Conservation (phyloP, 2,888 invertebrate genomes). For the Cephus rjabovi region DNA sequence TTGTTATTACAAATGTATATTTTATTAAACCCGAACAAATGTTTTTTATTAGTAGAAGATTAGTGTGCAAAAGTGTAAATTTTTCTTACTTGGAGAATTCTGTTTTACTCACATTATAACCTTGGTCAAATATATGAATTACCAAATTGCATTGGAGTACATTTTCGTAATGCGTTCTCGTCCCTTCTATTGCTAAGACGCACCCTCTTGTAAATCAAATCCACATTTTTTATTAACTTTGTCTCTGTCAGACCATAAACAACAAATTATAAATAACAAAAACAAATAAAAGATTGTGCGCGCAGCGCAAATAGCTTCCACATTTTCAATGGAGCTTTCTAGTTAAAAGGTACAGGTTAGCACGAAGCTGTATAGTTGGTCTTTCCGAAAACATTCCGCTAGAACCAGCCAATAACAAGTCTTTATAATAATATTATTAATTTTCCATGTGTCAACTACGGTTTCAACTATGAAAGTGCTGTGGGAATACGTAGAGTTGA, state of each 20-base stretch:
- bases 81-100: constrained; percentile 23
- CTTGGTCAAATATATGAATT: constrained; percentile 21
- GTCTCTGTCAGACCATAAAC: background rate
- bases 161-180: background rate
- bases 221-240: constrained; percentile 5
- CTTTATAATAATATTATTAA: background rate
- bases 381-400: background rate
- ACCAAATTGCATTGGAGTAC: background rate
- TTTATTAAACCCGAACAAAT: background rate
- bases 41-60: background rate
- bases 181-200: background rate
- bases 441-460: background rate
- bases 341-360: background rate
- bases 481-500: background rate
- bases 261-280: constrained; percentile 12
- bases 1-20: background rate
- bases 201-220: background rate
- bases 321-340: background rate
- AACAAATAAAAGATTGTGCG: constrained; percentile 6
- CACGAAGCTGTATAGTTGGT: background rate
- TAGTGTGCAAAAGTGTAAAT: background rate
- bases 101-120: constrained; percentile 37
- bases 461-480: background rate
- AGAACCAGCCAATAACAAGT: background rate
- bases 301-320: background rate